Evolutionary conservation across 2,888 invertebrate genomes (phyloP).

Genomic region (Conops quadrifasciatus): DNA sequence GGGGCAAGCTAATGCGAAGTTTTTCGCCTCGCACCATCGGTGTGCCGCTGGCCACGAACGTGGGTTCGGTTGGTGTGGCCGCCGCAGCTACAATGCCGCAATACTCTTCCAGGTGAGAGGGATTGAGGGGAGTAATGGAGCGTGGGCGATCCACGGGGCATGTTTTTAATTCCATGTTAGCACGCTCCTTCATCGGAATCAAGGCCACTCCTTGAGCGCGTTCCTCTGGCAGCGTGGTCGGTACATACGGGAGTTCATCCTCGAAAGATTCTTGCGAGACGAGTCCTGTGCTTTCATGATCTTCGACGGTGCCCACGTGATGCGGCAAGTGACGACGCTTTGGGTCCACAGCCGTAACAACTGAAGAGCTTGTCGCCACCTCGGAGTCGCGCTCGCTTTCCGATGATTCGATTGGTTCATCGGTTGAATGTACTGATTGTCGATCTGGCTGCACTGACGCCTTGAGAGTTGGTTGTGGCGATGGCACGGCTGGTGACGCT

Average conservation of each 20-base stretch:
- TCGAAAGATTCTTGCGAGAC: conserved; percentile 86
- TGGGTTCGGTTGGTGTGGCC: conserved; percentile 51
- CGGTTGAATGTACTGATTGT: conserved; percentile 62
- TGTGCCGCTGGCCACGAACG: conserved; percentile 43
- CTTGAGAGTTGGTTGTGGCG: conserved; percentile 13
- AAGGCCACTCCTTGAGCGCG: conserved; percentile 83
- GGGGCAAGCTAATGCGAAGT: conserved; percentile 75
- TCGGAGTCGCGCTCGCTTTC: conserved; percentile 80
- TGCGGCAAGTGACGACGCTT: conserved; percentile 67
- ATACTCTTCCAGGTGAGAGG: conserved; percentile 77
- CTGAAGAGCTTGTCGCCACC: conserved; percentile 49
- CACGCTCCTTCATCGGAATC: conserved; percentile 79
- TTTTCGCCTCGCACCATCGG: conserved; percentile 68
- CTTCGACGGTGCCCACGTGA: conserved; percentile 68
- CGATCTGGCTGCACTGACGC: conserved; percentile 46
- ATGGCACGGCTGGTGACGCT: conserved; percentile 32
- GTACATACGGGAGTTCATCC: conserved; percentile 86
- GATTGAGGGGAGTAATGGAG: conserved; percentile 77
- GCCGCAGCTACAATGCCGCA: conserved; percentile 64
- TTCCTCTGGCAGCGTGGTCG: conserved; percentile 88
- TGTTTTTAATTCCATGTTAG: conserved; percentile 71
- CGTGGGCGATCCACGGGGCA: conserved; percentile 79
- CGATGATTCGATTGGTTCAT: conserved; percentile 70
- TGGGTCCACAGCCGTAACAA: conserved; percentile 50
- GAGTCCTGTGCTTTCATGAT: conserved; percentile 78